Conservation (phyloP, 2,797 vertebrate genomes). For the Alouatta caraya region DNA sequence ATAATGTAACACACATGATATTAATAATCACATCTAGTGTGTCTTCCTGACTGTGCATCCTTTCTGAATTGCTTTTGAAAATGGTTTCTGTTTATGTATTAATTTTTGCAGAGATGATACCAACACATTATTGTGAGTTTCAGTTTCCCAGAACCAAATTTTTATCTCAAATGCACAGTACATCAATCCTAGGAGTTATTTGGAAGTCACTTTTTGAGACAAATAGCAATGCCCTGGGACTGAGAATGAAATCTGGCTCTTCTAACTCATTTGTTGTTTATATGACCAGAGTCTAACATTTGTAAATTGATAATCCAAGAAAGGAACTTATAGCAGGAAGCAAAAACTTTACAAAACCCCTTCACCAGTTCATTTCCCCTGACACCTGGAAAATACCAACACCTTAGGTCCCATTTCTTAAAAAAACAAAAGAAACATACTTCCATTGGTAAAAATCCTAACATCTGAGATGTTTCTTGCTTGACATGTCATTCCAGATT, state of each 20-base stretch:
- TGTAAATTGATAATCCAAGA: constrained; percentile 79
- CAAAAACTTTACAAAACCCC: constrained; percentile 83
- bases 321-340: constrained; percentile 71
- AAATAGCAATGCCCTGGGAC: constrained; percentile 72
- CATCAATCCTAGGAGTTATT: constrained; percentile 54
- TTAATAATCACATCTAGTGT: constrained; percentile 7
- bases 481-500: constrained; percentile 99
- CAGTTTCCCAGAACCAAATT: constrained; percentile 68
- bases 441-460: constrained; percentile 87
- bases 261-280: constrained; percentile 60
- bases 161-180: constrained; percentile 63
- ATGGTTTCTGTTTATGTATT: constrained; percentile 1
- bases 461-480: constrained; percentile 99
- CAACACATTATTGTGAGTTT: constrained; percentile 54
- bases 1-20: constrained; percentile 59
- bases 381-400: constrained; percentile 76
- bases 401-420: constrained; percentile 71
- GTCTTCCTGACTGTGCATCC: constrained; percentile 54
- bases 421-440: constrained; percentile 78
- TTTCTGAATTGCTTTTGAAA: constrained; percentile 60
- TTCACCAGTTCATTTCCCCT: constrained; percentile 74
- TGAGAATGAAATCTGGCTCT: constrained; percentile 74
- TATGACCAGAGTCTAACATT: constrained; percentile 73
- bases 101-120: constrained; percentile 59
- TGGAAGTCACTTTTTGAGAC: constrained; percentile 63